Conservation (phyloP, 2,113 vertebrate species). For the Melanostigma gelatinosum region DNA sequence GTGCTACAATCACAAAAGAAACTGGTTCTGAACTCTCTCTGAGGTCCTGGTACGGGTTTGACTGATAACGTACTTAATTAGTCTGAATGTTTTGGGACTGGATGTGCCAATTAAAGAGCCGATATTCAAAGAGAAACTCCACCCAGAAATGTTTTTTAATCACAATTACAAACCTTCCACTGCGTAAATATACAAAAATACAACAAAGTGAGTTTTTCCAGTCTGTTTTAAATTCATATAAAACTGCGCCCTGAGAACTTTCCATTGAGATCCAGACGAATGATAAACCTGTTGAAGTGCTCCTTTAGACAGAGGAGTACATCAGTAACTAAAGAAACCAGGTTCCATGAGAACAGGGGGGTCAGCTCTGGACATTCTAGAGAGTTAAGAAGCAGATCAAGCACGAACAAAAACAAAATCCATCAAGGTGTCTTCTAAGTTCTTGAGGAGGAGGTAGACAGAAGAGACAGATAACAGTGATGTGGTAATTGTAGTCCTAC, state of each 20-base stretch:
- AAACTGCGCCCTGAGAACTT: slow-evolving; percentile 69
- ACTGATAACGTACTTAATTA: not conserved
- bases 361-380: slow-evolving; percentile 28
- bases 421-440: slow-evolving; percentile 46
- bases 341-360: slow-evolving; percentile 15
- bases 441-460: slow-evolving; percentile 77
- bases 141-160: not conserved
- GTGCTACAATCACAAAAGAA: slow-evolving; percentile 20
- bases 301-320: not conserved
- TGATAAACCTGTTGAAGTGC: not conserved
- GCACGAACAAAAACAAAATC: slow-evolving; percentile 33
- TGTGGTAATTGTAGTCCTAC: slow-evolving; percentile 71
- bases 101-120: not conserved
- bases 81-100: not conserved
- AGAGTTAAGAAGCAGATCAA: slow-evolving; percentile 60
- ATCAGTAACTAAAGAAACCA: slow-evolving; percentile 5
- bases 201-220: slow-evolving; percentile 31
- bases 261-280: slow-evolving; percentile 37
- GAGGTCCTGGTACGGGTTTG: slow-evolving; percentile 20
- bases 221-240: slow-evolving; percentile 32
- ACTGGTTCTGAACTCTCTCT: slow-evolving; percentile 65
- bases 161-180: slow-evolving; percentile 4
- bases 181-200: slow-evolving; percentile 32
- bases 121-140: slow-evolving; percentile 2
- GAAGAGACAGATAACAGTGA: slow-evolving; percentile 75